Evolutionary conservation across 2,888 invertebrate species (phyloP), one percentile per base, ranked within the genome.

Genomic region (Trisateles emortualis): DNA sequence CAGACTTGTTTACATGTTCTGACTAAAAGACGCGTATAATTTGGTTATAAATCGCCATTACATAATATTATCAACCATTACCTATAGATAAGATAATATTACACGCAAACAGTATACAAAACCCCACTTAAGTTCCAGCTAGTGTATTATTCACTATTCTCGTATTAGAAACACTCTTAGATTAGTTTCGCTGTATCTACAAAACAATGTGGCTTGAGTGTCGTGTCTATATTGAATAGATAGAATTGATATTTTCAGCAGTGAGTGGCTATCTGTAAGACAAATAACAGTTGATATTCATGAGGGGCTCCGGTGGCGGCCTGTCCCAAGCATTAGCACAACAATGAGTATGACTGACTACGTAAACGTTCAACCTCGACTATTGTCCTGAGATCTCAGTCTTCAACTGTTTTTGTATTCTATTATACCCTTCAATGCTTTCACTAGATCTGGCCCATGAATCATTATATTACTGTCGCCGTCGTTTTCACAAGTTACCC

Each of bases 271-370:
- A 72, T 81, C 70, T 75, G 66, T 72, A 78, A 83, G 86, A 90
- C 86, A 87, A 88, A 87, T 83, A 82, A 78, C 65, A 66, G 69
- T 90, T 86, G 90, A 88, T 91, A 92, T 92, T 91, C 90, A 92
- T 91, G 88, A 90, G 86, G 61, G 73, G 73, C 76, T 76, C 74
- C 68, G 74, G 76, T 79, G 79, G 79, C 79, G 78, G 81, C 68
- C 79, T 76, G 80, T 77, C 76, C 76, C 74, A 74, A 68, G 73
- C 76, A 90, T 91, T 91, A 86, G 74, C 88, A 88, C 88, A 84
- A 92, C 88, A 92, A 92, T 87, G 74, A n/a, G n/a, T n/a, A n/a
- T n/a, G n/a, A n/a, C 53, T 52, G 47, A 62, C 68, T 76, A 76
- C 72, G 76, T 78, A 76, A 84, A 79, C 80, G 81, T 63, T 83